Conservation (phyloP, 2,113 vertebrate genomes). For the Apodemus sylvaticus region DNA sequence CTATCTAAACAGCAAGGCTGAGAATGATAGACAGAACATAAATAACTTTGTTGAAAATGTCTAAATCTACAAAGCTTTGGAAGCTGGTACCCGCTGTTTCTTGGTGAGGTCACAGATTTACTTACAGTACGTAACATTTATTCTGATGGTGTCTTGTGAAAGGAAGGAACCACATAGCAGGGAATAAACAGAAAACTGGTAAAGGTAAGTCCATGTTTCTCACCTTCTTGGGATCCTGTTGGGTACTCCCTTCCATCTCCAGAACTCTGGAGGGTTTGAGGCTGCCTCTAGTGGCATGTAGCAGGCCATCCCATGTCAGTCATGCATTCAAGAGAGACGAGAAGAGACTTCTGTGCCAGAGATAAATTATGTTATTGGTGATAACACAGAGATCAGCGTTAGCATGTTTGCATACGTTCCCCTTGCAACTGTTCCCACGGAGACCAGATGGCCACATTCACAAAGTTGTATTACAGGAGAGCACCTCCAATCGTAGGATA, state of each 20-base stretch:
- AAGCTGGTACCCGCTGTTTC: background rate
- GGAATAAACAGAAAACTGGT: background rate
- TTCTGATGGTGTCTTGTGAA: background rate
- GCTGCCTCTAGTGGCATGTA: background rate
- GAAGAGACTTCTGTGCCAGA: background rate
- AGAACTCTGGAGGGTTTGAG: background rate
- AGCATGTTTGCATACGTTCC: background rate
- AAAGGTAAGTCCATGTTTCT: background rate
- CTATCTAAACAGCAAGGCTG: background rate
- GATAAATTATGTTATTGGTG: background rate
- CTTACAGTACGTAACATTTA: background rate
- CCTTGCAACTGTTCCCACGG: background rate
- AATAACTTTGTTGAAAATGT: background rate
- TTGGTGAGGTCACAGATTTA: background rate
- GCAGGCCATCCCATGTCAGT: background rate
- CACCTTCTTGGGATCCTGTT: background rate
- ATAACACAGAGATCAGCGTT: background rate
- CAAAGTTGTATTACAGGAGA: background rate
- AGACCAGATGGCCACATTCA: background rate
- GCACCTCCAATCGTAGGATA: background rate
- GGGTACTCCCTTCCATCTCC: background rate
- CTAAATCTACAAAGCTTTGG: background rate
- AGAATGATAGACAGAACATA: background rate
- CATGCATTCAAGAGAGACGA: background rate
- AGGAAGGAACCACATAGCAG: background rate